Evolutionary conservation across 1,140 invertebrate genomes (phyloP), one percentile per base, ranked within the genome.

Genomic region (Neodiprion pinetum): DNA sequence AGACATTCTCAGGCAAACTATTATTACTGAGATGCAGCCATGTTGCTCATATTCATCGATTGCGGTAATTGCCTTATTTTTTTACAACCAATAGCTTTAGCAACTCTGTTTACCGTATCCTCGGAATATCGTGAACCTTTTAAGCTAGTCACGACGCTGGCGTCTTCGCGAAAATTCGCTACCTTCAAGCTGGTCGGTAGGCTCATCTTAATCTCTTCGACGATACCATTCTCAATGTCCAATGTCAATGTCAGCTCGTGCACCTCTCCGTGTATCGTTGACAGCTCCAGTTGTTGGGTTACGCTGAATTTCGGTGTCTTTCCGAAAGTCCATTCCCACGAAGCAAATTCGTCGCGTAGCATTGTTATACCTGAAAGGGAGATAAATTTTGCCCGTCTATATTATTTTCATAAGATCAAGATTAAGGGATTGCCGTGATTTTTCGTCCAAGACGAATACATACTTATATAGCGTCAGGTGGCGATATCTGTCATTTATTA

Each of bases 281-380:
- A 81, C 1, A 85, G 67, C 69, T 86, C 81, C 1, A 89, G 48
- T 9, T 80, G 71, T 8, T 85, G 84, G 9, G 80, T 85, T 4
- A 96, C 91, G 1, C 91, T 92, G 85, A 98, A 98, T 80, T 92
- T 92, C 1, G 97, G 97, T 1, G 96, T 96, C 83, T 92, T 94
- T n/a, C 95, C 97, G 86, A 91, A 97, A 71, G 92, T 92, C 96
- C 96, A 98, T 70, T 96, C 91, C 96, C 96, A 98, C 14, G 92
- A 93, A 75, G 89, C 83, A 40, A 97, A 92, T 75, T 94, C 91
- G 67, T 90, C 89, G 1, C 84, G 86, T 2, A 88, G 72, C 72
- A 90, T 82, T 40, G 90, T 81, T 11, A 97, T 90, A 80, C 95
- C 94, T 94, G 81, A 53, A 83, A 87, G 80, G 74, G 74, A 73